Evolutionary conservation across 1,140 invertebrate genomes (phyloP).

Genomic region (Hesperophylax magnus): DNA sequence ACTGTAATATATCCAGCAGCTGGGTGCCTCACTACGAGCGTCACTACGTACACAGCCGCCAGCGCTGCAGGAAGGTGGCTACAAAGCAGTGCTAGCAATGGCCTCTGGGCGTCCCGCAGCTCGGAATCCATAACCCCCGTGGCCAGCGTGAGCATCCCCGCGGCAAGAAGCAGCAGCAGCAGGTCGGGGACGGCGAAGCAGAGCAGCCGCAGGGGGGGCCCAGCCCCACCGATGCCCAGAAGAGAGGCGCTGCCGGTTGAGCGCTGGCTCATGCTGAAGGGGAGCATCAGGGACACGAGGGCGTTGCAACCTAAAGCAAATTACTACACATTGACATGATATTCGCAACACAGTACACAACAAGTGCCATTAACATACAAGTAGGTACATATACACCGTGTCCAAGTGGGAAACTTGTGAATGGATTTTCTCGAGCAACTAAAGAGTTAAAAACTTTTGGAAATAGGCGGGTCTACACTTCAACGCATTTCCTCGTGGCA

Average conservation of each 20-base stretch:
- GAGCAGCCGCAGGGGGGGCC: not conserved
- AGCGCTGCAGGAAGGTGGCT: conserved; percentile 59
- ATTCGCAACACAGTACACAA: too few relatives aligned
- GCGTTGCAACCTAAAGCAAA: not conserved
- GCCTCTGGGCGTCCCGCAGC: conserved; percentile 41
- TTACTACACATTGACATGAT: too few relatives aligned
- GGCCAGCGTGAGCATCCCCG: conserved; percentile 36
- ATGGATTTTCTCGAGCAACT: too few relatives aligned
- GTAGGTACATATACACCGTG: too few relatives aligned
- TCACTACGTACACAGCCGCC: conserved; percentile 60
- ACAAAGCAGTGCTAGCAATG: conserved; percentile 55
- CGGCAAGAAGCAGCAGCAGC: conserved; percentile 48
- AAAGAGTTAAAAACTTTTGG: too few relatives aligned
- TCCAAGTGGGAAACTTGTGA: too few relatives aligned
- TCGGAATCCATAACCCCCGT: conserved; percentile 49
- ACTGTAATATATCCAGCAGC: conserved; percentile 53
- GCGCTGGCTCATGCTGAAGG: not conserved
- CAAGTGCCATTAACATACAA: too few relatives aligned
- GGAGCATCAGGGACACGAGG: not conserved
- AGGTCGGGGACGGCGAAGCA: not conserved
- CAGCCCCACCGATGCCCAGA: not conserved
- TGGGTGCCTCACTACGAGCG: conserved; percentile 59
- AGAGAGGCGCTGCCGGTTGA: not conserved
- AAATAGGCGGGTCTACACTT: too few relatives aligned
- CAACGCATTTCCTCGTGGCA: too few relatives aligned